Conservation (phyloP, 2,113 vertebrate genomes). For the Pseudois nayaur region DNA sequence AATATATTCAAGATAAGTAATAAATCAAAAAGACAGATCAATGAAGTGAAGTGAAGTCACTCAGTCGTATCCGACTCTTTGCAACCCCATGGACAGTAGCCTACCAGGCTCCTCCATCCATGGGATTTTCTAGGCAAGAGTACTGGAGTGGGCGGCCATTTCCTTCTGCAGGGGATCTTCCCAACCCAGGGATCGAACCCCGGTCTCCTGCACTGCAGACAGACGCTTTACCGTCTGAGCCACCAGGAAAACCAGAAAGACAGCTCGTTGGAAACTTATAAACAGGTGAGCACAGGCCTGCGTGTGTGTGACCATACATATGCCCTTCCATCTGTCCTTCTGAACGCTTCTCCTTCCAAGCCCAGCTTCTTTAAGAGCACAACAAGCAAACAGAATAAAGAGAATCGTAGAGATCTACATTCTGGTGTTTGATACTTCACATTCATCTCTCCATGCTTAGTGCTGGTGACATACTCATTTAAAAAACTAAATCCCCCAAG, state of each 20-base stretch:
- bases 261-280: not conserved
- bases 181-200: too few relatives aligned
- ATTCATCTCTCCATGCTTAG: not conserved
- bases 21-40: not conserved
- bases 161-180: too few relatives aligned
- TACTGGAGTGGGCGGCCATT: too few relatives aligned
- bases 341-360: not conserved
- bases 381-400: not conserved
- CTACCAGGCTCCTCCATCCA: too few relatives aligned
- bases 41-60: too few relatives aligned
- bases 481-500: constrained; percentile 83
- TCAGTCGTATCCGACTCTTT: too few relatives aligned
- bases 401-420: not conserved
- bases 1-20: constrained; percentile 22
- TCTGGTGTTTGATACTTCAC: not conserved
- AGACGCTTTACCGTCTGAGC: too few relatives aligned
- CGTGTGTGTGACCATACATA: not conserved
- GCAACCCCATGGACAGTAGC: too few relatives aligned
- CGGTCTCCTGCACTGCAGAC: too few relatives aligned
- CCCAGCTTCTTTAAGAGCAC: not conserved
- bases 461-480: not conserved
- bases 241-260: not conserved
- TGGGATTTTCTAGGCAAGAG: too few relatives aligned
- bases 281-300: not conserved
- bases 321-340: not conserved